A percentile compares a stretch with the other conserved stretches of the same genome.
These are phyloP conservation scores for Microplitis mediator DNA, from an alignment of 1,140 invertebrate genomes.

Conservation along the genomic window DNA sequence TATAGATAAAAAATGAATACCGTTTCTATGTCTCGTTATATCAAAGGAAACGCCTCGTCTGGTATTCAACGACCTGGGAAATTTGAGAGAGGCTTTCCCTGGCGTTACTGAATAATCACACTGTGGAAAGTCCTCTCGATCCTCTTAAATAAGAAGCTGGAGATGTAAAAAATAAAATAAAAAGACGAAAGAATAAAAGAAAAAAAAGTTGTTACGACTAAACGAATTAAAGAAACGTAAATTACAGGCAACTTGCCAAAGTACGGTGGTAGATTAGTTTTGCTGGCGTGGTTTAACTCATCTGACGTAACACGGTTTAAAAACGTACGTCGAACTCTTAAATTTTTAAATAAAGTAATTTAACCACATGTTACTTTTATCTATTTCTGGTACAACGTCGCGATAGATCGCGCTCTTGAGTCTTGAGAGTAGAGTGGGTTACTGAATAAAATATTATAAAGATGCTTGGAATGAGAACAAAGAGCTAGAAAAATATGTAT, in stretches of 20 bases:
- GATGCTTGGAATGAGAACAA: neutral
- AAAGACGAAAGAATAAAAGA: neutral
- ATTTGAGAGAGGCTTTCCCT: conserved; percentile 22
- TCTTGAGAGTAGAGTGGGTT: too few species aligned
- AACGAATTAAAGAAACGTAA: neutral
- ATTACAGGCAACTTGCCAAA: conserved; percentile 3
- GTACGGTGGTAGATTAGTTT: neutral
- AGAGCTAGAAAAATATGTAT: neutral
- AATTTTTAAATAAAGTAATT: neutral
- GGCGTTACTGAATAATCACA: conserved; percentile 9
- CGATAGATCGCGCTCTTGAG: too few species aligned
- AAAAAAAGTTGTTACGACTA: neutral
- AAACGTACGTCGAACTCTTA: neutral
- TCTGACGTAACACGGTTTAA: conserved; percentile 21
- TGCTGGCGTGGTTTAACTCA: neutral
- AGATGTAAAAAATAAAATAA: neutral
- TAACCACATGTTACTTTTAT: neutral
- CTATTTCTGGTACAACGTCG: neutral
- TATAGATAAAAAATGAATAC: neutral
- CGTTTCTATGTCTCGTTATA: neutral
- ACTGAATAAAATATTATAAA: neutral
- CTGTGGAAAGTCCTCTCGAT: conserved; percentile 3
- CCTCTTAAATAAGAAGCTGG: neutral
- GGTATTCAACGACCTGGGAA: conserved; percentile 25
- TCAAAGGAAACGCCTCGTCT: conserved; percentile 11